Evolutionary conservation across 2,113 vertebrate species (phyloP).

Genomic region (Uropsilus gracilis): DNA sequence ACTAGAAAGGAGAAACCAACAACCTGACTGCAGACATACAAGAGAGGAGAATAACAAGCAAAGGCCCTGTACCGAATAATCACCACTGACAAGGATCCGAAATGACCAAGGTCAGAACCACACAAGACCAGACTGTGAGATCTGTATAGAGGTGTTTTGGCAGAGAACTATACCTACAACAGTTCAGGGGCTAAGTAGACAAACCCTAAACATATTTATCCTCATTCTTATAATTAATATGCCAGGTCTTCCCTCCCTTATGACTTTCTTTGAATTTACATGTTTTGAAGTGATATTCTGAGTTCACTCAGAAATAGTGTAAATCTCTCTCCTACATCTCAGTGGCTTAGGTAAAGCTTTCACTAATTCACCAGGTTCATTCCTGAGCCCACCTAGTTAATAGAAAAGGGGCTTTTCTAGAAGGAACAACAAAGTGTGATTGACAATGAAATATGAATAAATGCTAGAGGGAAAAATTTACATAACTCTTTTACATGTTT

Average conservation of each 20-base stretch:
- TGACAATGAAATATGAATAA: conserved; percentile 5
- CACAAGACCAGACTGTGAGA: too few relatives aligned
- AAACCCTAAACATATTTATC: not conserved
- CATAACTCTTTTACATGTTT: not conserved
- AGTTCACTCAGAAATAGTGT: not conserved
- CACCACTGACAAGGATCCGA: too few relatives aligned
- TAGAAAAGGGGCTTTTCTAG: not conserved
- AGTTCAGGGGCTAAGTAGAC: too few relatives aligned
- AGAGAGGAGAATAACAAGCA: too few relatives aligned
- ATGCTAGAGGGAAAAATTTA: not conserved
- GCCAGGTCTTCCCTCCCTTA: not conserved
- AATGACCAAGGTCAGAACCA: too few relatives aligned
- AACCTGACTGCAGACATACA: too few relatives aligned
- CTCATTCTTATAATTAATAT: not conserved
- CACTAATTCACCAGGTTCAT: not conserved
- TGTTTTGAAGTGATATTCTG: not conserved
- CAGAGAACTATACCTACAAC: too few relatives aligned
- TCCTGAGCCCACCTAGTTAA: not conserved
- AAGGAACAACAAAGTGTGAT: not conserved
- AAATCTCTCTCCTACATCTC: not conserved
- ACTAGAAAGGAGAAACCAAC: too few relatives aligned
- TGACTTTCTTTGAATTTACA: not conserved
- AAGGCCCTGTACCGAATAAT: too few relatives aligned
- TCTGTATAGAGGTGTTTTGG: too few relatives aligned
- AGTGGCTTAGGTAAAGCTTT: not conserved